Base-by-base conservation (phyloP, 2,797 vertebrate genomes). In the Champsocephalus esox region DNA sequence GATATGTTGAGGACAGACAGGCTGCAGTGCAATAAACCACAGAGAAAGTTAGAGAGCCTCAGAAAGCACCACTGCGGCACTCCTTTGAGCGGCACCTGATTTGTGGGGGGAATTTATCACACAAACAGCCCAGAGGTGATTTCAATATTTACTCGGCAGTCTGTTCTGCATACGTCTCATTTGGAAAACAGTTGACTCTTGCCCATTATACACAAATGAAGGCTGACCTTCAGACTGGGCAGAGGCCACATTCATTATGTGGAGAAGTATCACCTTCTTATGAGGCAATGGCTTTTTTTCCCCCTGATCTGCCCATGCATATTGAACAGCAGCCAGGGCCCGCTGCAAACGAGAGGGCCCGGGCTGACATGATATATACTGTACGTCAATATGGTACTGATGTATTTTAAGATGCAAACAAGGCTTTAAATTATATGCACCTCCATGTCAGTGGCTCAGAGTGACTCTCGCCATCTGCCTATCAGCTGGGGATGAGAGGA, bases 381-480 rank as follows among this genome's bases (percentile, higher is more conserved):
- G 96, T 97, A 97, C 96, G 95, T 98, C 97, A 99, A 98, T 99
- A 98, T 98, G 97, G 97, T 97, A 95, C 94, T 96, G 95, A 96
- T 98, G 97, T 97, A 96, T 97, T 97, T 98, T 97, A 97, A 97
- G 98, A 99, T 98, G 96, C 97, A 99, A 99, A 99, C 97, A 99
- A 98, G 97, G 94, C 96, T 96, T 96, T 97, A 98, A 99, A 99
- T 97, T 95, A 99, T 97, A 97, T 96, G 96, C 96, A 96, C 96
- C 96, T 97, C 96, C 96, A 95, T 97, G 96, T 97, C 96, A 97
- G 95, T 92, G 96, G 95, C 96, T 96, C 94, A 96, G 96, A 96
- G 93, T 93, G 94, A 95, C 96, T 96, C 94, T 91, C 93, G 88
- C 97, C 97, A 99, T 99, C 97, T 99, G 98, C 96, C 96, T 96